Percentiles rank a stretch among this genome's conserved stretches.
Evolutionary conservation across 2,797 vertebrate genomes (phyloP).

Genomic region (Loriculus beryllinus): DNA sequence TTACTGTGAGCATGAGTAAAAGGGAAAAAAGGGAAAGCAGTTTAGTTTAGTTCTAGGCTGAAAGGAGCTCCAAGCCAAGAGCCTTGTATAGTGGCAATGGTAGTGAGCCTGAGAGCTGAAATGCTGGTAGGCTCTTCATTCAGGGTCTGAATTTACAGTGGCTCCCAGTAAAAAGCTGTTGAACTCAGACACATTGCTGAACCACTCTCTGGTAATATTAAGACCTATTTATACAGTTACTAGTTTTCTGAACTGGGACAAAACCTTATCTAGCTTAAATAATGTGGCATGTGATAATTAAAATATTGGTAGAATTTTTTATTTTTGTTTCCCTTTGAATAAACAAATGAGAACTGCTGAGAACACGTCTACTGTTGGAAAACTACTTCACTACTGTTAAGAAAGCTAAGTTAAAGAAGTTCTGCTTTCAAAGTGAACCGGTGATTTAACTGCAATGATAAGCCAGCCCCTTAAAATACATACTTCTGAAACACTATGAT

Average conservation of each 20-base stretch:
- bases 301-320: background rate
- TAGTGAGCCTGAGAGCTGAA: background rate
- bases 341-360: background rate
- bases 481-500: slow-evolving; percentile 99
- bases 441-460: background rate
- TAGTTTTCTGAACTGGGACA: background rate
- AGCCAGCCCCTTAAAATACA: slow-evolving; percentile 28
- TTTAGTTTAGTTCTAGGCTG: background rate
- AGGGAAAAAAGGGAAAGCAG: background rate
- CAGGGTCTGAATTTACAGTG: background rate
- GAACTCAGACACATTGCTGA: background rate
- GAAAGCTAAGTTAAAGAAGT: background rate
- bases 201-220: background rate
- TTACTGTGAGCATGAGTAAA: background rate
- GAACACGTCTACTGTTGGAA: background rate
- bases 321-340: background rate
- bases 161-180: background rate
- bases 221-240: background rate
- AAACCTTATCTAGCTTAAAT: background rate
- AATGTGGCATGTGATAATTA: background rate
- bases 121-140: background rate
- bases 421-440: background rate
- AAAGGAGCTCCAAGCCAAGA: slow-evolving; percentile 6
- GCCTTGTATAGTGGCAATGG: background rate
- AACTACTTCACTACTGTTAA: background rate